These are phyloP conservation scores for Leptocoma aspasia DNA, from an alignment of 2,113 vertebrate genomes.

Conservation along the genomic window DNA sequence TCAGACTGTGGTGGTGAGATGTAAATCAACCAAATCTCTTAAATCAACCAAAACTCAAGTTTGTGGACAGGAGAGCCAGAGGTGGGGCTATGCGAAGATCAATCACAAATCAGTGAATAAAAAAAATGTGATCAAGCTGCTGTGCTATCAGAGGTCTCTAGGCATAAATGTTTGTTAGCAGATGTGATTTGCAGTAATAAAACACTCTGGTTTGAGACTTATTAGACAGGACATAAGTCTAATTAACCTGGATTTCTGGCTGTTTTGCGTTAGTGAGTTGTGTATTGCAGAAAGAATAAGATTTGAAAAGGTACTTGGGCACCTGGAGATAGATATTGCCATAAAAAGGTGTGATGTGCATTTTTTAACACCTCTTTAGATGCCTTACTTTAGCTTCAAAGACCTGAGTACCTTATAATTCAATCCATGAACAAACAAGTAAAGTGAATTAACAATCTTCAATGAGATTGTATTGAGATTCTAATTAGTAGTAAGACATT, in stretches of 20 bases:
- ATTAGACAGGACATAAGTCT: constrained; percentile 27
- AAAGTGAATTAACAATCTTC: background rate
- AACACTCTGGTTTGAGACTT: background rate
- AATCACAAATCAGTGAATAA: background rate
- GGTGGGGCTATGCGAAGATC: background rate
- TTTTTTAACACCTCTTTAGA: background rate
- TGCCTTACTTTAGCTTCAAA: background rate
- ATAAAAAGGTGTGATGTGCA: background rate
- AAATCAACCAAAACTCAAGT: background rate
- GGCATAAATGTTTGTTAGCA: background rate
- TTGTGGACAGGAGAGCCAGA: background rate
- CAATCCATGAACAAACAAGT: background rate
- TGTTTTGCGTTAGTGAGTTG: background rate
- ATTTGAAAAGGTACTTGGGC: background rate
- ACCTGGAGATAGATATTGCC: background rate
- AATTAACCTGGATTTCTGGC: constrained; percentile 30
- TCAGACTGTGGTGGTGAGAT: background rate
- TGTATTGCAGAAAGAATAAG: background rate
- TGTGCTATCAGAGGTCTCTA: background rate
- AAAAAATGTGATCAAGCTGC: background rate
- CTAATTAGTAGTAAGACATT: background rate
- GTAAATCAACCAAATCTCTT: background rate
- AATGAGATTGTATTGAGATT: background rate
- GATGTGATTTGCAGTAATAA: background rate
- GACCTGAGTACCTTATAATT: background rate